Conservation (phyloP, 2,113 vertebrate species). For the Muntiacus reevesi region DNA sequence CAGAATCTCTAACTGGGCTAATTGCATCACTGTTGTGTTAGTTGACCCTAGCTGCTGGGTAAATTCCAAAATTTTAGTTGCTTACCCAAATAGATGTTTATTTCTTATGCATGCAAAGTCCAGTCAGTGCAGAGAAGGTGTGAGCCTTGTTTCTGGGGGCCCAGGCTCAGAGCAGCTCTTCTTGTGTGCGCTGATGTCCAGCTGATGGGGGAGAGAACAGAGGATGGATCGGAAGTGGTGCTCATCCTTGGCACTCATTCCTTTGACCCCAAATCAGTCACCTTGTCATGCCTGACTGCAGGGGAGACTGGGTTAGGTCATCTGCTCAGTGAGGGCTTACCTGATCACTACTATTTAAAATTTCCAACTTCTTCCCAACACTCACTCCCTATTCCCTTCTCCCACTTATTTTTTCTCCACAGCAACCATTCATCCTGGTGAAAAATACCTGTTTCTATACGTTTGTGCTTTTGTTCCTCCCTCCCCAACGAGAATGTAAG, state of each 20-base stretch:
- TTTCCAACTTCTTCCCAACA: not conserved
- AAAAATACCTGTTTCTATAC: not conserved
- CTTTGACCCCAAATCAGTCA: not conserved
- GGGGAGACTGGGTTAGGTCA: not conserved
- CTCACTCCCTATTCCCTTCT: not conserved
- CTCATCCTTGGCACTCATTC: not conserved
- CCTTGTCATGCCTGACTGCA: not conserved
- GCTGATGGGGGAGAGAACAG: not conserved
- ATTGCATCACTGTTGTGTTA: not conserved
- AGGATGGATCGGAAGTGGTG: not conserved
- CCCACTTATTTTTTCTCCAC: not conserved
- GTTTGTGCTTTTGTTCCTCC: not conserved
- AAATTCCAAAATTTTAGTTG: not conserved
- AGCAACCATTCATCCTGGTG: not conserved
- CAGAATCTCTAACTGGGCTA: not conserved
- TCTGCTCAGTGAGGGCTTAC: not conserved
- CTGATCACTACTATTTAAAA: not conserved
- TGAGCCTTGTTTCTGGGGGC: not conserved
- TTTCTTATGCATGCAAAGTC: not conserved
- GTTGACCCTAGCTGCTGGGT: not conserved
- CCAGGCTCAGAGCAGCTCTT: not conserved
- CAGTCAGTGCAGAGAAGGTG: not conserved
- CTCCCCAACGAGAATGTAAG: not conserved
- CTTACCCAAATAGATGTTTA: not conserved
- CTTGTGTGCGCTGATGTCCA: not conserved